These are phyloP conservation scores for Drosophila sp. DNA, from an alignment of 1,140 invertebrate species.

Conservation along the genomic window DNA sequence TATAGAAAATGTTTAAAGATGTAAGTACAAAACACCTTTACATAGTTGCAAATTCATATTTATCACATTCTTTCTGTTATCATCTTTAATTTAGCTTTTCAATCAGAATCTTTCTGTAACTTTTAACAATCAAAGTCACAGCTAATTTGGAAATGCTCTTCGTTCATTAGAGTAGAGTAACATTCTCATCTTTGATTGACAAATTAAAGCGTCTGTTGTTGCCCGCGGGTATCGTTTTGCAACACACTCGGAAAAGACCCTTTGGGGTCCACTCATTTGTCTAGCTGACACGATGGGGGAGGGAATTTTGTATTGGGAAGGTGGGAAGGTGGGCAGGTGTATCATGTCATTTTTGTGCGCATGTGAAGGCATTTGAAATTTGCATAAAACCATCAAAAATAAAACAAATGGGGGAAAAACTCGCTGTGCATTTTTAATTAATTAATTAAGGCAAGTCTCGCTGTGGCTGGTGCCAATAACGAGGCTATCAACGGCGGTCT, in stretches of 20 bases:
- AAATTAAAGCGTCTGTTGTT: constrained; percentile 35
- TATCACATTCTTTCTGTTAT: too few species aligned
- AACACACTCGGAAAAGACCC: constrained; percentile 11
- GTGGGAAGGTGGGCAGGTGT: constrained; percentile 48
- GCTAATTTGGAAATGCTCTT: constrained; percentile 1
- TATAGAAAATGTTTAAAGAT: too few species aligned
- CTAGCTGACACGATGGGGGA: constrained; percentile 12
- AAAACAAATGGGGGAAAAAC: constrained; percentile 24
- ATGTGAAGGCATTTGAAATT: constrained; percentile 65
- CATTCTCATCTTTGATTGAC: constrained; percentile 41
- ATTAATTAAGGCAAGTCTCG: constrained; percentile 75
- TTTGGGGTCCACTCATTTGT: constrained; percentile 34
- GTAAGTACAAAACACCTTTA: too few species aligned
- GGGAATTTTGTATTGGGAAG: constrained; percentile 16
- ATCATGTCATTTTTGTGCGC: constrained; percentile 7
- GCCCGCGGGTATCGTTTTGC: constrained; percentile 7
- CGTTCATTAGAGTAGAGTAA: constrained; percentile 11
- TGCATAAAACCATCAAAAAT: constrained; percentile 61
- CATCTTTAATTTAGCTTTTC: too few species aligned
- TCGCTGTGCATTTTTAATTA: constrained; percentile 80
- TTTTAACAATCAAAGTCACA: neutral
- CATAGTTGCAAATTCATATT: too few species aligned
- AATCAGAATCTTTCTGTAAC: too few species aligned
- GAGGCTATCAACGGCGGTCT: constrained; percentile 73
- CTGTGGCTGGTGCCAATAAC: constrained; percentile 61